These are phyloP conservation scores for Caenorhabditis uteleia DNA, from an alignment of 2,888 invertebrate species.

Conservation along the genomic window DNA sequence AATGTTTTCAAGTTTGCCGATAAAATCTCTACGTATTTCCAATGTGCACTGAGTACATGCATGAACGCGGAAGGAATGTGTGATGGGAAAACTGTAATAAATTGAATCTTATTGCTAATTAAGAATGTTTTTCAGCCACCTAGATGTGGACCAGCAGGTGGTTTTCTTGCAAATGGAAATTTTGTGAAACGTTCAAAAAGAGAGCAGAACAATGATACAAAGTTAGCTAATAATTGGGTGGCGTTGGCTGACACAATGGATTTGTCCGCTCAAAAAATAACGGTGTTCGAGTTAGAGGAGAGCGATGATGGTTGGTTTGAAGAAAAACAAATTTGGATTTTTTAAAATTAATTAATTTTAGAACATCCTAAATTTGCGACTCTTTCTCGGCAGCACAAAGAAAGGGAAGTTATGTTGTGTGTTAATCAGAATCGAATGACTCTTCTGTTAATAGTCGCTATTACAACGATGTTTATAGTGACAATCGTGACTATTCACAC, in stretches of 20 bases:
- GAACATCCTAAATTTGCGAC: constrained; percentile 3
- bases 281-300: constrained; percentile 67
- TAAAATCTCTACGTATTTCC: constrained; percentile 67
- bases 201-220: constrained; percentile 2
- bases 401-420: not conserved
- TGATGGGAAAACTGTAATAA: constrained; percentile 62
- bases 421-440: not conserved
- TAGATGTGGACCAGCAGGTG: constrained; percentile 34
- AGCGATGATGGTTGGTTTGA: constrained; percentile 13
- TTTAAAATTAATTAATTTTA: not conserved
- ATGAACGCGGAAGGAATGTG: constrained; percentile 69
- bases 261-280: constrained; percentile 64
- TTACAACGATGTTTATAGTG: not conserved
- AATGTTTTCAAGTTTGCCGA: constrained; percentile 69
- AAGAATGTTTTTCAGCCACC: constrained; percentile 38
- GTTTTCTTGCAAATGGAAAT: constrained; percentile 14
- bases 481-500: no score
- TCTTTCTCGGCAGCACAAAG: no score
- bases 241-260: constrained; percentile 62
- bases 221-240: constrained; percentile 30
- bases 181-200: constrained; percentile 14
- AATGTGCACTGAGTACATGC: constrained; percentile 69
- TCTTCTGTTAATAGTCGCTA: not conserved
- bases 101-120: no score
- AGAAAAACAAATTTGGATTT: constrained; percentile 3